Evolutionary conservation across 2,113 vertebrate genomes (phyloP).

Genomic region (Stegostoma tigrinum): DNA sequence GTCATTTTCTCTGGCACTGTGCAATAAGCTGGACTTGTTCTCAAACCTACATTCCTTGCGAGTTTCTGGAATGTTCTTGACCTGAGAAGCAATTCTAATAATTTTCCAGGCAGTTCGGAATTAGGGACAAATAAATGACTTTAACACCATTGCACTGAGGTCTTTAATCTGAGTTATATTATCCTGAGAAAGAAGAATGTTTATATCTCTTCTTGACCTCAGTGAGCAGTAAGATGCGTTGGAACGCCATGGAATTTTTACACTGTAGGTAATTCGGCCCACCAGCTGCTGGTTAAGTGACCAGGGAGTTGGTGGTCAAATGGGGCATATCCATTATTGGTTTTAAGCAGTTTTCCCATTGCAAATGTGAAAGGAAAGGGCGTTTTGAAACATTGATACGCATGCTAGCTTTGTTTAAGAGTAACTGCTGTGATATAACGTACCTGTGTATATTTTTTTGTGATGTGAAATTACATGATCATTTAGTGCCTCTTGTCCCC

Average conservation of each 20-base stretch:
- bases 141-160: not conserved
- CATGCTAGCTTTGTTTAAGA: conserved; percentile 17
- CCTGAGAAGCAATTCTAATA: not conserved
- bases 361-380: not conserved
- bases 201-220: not conserved
- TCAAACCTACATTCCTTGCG: not conserved
- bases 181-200: not conserved
- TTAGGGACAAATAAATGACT: not conserved
- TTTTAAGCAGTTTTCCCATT: not conserved
- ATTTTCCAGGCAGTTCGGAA: not conserved
- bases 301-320: not conserved
- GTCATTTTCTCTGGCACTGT: too few relatives aligned
- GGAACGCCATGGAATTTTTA: not conserved
- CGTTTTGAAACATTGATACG: not conserved
- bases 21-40: not conserved
- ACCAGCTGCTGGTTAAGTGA: not conserved
- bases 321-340: not conserved
- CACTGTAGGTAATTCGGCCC: not conserved
- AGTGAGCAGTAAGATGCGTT: not conserved
- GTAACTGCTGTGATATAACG: not conserved
- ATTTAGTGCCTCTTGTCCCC: conserved; percentile 32
- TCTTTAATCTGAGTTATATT: not conserved
- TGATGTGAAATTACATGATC: not conserved
- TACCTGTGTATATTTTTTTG: conserved; percentile 16
- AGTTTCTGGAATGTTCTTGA: not conserved